These are phyloP conservation scores for Schlechtendalia chinensis DNA, from an alignment of 1,140 invertebrate genomes.

Conservation along the genomic window DNA sequence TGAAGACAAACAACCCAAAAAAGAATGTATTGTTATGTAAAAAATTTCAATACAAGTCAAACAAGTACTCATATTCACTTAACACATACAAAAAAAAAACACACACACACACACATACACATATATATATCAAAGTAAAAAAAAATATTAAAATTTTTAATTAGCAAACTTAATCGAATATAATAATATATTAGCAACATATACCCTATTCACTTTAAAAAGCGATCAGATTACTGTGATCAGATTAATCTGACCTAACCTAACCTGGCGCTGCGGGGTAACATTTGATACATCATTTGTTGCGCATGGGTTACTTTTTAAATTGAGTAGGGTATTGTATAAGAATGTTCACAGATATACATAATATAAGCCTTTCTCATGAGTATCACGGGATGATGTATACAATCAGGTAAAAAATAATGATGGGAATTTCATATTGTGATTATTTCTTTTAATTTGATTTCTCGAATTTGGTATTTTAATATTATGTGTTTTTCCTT, in stretches of 20 bases:
- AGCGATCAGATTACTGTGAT: too few species aligned
- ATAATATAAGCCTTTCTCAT: constrained; percentile 43
- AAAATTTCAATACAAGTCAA: not conserved
- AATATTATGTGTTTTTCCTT: constrained; percentile 5
- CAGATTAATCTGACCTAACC: too few species aligned
- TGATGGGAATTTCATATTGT: constrained; percentile 11
- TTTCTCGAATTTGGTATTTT: constrained; percentile 6
- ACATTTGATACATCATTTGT: too few species aligned
- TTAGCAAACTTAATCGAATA: not conserved
- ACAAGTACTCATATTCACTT: not conserved
- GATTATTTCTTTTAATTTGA: constrained; percentile 12
- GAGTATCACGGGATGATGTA: constrained; percentile 13
- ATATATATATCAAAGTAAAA: not conserved
- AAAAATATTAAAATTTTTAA: constrained; percentile 22
- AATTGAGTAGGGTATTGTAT: not conserved
- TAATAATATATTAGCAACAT: too few species aligned
- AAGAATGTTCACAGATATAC: constrained; percentile 39
- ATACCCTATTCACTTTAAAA: too few species aligned
- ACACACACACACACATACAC: not conserved
- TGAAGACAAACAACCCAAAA: constrained; percentile 48
- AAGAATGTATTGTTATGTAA: constrained; percentile 51
- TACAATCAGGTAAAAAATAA: constrained; percentile 41
- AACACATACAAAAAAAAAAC: too few species aligned
- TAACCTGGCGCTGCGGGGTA: too few species aligned
- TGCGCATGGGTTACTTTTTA: too few species aligned